Conservation (phyloP, 2,113 vertebrate genomes). For the Eurypyga helias region DNA sequence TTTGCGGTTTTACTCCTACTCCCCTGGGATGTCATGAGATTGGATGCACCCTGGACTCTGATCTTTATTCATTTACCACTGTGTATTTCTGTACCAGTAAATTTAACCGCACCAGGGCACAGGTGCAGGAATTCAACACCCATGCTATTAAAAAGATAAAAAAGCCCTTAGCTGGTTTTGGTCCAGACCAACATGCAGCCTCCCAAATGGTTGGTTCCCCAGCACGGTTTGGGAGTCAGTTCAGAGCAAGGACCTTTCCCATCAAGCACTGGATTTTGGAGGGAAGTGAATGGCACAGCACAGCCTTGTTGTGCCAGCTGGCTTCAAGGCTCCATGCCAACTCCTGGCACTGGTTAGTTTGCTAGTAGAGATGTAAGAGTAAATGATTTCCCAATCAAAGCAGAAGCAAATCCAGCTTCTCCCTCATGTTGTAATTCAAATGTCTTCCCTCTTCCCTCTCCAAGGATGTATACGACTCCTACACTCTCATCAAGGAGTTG, state of each 20-base stretch:
- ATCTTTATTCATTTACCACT: not conserved
- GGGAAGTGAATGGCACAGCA: not conserved
- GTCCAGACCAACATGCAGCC: not conserved
- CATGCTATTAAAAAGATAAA: not conserved
- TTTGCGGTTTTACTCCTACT: not conserved
- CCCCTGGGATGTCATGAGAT: not conserved
- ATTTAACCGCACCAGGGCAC: not conserved
- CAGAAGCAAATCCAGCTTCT: not conserved
- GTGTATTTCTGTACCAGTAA: not conserved
- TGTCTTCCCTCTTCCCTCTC: not conserved
- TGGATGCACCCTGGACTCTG: not conserved
- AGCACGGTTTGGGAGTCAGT: not conserved
- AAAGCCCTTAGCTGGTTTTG: not conserved
- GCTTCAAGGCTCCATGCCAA: not conserved
- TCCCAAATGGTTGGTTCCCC: not conserved
- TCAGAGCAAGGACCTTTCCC: not conserved
- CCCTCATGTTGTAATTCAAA: not conserved
- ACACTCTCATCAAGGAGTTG: not conserved
- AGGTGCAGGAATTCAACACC: not conserved
- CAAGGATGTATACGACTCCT: not conserved
- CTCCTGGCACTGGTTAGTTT: not conserved
- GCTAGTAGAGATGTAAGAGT: not conserved
- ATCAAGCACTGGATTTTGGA: not conserved
- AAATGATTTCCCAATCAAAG: not conserved
- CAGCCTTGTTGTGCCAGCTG: not conserved